Evolutionary conservation across 2,797 vertebrate species (phyloP).

Genomic region (Poecilia gillii): DNA sequence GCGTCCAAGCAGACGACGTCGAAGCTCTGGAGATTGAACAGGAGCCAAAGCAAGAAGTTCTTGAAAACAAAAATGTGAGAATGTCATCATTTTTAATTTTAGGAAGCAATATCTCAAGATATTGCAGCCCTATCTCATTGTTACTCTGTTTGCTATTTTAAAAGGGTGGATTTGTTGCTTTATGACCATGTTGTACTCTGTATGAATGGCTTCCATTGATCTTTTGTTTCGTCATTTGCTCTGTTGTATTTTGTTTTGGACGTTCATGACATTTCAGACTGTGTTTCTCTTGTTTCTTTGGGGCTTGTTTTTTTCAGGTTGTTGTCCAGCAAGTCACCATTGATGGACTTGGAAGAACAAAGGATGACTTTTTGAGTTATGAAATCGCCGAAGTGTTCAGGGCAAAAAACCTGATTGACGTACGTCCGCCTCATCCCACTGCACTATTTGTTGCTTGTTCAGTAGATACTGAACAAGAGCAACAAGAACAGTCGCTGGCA

Average conservation of each 20-base stretch:
- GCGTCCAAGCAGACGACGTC: conserved; percentile 89
- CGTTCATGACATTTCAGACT: not conserved
- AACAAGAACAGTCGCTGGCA: not conserved
- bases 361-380: conserved; percentile 91
- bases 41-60: conserved; percentile 92
- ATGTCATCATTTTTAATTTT: not conserved
- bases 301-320: conserved; percentile 81
- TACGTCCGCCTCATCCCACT: conserved; percentile 67
- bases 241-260: not conserved
- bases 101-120: not conserved
- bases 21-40: conserved; percentile 88
- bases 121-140: not conserved
- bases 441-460: not conserved
- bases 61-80: conserved; percentile 95
- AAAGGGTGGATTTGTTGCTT: not conserved
- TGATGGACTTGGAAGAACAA: conserved; percentile 93
- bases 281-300: not conserved
- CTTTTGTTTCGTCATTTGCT: not conserved
- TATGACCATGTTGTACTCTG: not conserved
- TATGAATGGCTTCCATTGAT: not conserved
- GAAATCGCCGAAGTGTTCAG: conserved; percentile 93
- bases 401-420: conserved; percentile 96
- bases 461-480: not conserved
- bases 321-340: conserved; percentile 94
- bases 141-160: not conserved